phyloP scores from a whole-genome alignment of 2,797 vertebrate genomes.

The Tachyglossus aculeatus region DNA sequence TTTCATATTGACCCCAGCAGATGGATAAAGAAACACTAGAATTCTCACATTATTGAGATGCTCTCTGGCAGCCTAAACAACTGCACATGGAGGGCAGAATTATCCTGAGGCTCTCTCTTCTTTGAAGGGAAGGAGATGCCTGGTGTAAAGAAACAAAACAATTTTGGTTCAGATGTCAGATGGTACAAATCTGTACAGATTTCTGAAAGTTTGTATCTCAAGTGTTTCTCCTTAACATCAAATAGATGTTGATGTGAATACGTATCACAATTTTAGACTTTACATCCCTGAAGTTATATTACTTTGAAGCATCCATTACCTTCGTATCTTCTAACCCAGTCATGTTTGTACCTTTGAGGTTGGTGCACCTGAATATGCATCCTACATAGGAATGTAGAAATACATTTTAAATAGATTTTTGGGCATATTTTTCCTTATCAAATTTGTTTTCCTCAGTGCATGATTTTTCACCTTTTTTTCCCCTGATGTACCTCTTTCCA shows the following conservation, averaged over 20 bases:
- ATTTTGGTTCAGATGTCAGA: slow-evolving; percentile 26
- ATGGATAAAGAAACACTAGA: slow-evolving; percentile 18
- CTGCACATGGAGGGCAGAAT: slow-evolving; percentile 12
- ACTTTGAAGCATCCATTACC: not conserved
- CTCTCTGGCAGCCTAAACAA: slow-evolving; percentile 22
- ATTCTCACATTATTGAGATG: slow-evolving; percentile 26
- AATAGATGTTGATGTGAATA: not conserved
- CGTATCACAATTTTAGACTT: not conserved
- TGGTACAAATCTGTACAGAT: not conserved
- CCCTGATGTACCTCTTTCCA: slow-evolving; percentile 55
- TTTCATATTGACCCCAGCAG: slow-evolving; percentile 25
- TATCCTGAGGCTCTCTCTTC: not conserved
- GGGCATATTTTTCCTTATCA: no score
- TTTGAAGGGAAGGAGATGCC: not conserved
- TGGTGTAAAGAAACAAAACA: slow-evolving; percentile 15
- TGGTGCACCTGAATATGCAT: not conserved
- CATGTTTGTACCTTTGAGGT: slow-evolving; percentile 7
- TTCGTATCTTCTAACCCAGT: not conserved
- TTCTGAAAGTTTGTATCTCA: slow-evolving; percentile 3
- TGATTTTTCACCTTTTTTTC: no score
- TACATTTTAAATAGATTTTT: no score
- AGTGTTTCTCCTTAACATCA: no score
- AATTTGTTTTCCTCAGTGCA: no score
- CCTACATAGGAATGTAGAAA: no score
- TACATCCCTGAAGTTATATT: slow-evolving; percentile 6